These are phyloP conservation scores for Pseudomugil tenellus DNA, from an alignment of 2,797 vertebrate species.

Conservation along the genomic window DNA sequence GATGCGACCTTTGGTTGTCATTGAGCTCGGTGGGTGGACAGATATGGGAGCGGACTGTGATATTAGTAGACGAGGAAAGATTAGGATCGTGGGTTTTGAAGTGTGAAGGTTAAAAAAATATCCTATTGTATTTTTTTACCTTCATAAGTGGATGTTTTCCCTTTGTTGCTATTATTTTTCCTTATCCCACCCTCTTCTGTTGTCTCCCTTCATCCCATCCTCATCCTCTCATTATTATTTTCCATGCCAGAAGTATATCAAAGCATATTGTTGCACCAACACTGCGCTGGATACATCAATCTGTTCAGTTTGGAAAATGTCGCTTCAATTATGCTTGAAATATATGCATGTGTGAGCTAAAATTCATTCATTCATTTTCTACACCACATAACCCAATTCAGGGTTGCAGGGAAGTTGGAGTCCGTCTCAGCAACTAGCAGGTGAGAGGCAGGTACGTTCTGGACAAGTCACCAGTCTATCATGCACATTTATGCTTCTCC, in stretches of 20 bases:
- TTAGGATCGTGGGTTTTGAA: conserved; percentile 3
- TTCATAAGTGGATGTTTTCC: conserved; percentile 47
- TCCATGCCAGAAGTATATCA: conserved; percentile 53
- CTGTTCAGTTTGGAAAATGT: conserved; percentile 25
- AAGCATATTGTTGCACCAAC: conserved; percentile 30
- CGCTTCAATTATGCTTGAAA: neutral
- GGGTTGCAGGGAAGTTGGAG: no score
- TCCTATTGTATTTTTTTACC: conserved; percentile 10
- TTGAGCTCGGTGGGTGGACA: conserved; percentile 59
- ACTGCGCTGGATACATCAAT: conserved; percentile 13
- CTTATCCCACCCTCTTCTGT: conserved; percentile 28
- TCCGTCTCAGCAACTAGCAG: no score
- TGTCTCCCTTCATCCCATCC: neutral
- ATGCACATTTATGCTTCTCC: no score
- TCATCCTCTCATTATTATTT: conserved; percentile 31
- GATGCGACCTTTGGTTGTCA: conserved; percentile 80
- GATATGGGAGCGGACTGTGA: neutral
- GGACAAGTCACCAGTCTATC: no score
- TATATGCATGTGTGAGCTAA: no score
- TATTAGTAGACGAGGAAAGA: conserved; percentile 15
- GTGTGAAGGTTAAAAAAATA: conserved; percentile 20
- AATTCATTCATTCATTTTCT: no score
- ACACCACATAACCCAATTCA: no score
- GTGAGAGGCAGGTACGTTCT: no score
- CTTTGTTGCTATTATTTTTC: conserved; percentile 31